Percentiles rank a stretch among this genome's conserved stretches.
These are phyloP conservation scores for Barbus barbus DNA, from an alignment of 2,113 vertebrate species.

Conservation along the genomic window DNA sequence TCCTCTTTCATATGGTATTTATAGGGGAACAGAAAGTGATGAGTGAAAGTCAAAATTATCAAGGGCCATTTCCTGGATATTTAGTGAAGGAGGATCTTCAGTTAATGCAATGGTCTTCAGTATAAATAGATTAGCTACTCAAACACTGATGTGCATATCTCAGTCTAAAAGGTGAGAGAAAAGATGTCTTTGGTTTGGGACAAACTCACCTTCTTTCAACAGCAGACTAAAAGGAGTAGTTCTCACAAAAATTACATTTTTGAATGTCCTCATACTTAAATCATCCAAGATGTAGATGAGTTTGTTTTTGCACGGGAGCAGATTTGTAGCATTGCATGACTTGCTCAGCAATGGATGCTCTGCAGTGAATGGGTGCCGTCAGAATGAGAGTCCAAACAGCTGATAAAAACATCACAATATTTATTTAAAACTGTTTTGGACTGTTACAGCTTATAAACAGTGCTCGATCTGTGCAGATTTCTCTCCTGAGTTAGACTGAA, in stretches of 20 bases:
- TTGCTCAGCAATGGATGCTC: too few relatives aligned
- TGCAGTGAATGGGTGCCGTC: too few relatives aligned
- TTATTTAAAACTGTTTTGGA: neutral
- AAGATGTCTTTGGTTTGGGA: neutral
- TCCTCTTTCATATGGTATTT: slow-evolving; percentile 58
- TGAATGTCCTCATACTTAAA: too few relatives aligned
- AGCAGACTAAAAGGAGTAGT: neutral
- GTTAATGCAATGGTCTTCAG: slow-evolving; percentile 42
- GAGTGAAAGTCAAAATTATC: slow-evolving; percentile 39
- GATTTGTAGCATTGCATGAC: neutral
- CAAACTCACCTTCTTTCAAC: neutral
- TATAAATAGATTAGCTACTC: neutral
- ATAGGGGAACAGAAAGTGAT: slow-evolving; percentile 30
- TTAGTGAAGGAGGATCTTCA: slow-evolving; percentile 61
- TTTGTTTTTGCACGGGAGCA: too few relatives aligned
- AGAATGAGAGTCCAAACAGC: neutral
- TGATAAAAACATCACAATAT: neutral
- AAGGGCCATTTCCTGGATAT: slow-evolving; percentile 15
- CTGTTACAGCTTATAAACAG: too few relatives aligned
- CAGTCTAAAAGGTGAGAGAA: neutral
- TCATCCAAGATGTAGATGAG: too few relatives aligned
- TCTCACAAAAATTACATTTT: too few relatives aligned
- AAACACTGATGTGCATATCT: neutral
- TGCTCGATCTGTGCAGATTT: too few relatives aligned
- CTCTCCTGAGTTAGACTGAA: neutral